Evolutionary conservation across 2,888 invertebrate genomes (phyloP), one percentile per base, ranked within the genome.

Genomic region (Osmoderma eremita): DNA sequence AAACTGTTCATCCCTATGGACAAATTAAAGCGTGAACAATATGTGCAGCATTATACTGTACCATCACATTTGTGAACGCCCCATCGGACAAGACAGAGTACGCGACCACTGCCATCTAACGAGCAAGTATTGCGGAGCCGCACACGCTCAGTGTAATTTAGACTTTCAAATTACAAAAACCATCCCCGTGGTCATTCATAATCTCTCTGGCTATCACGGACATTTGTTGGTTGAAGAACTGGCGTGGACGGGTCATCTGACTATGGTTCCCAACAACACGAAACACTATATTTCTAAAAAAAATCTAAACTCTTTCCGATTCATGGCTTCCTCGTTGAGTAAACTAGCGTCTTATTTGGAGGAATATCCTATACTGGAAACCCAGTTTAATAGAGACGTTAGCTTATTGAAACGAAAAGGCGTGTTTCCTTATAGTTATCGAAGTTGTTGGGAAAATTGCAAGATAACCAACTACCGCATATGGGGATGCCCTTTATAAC

Each of bases 241-340:
- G n/a, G n/a, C n/a, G n/a, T n/a, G n/a, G n/a, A n/a, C 13, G 4
- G 45, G 17, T 65, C 58, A 41, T 39, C 41, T 65, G 5, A 54
- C 51, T 68, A 5, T 69, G 8, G 22, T 68, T 24, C 67, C 67
- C 10, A 20, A 65, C 15, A 75, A 70, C 39, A 75, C 74, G 63
- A 71, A 75, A 63, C 69, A 70, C 64, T 73, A 71, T 64, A 73
- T 73, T 48, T 73, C 70, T 54, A 72, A 67, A 1, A 72, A 54
- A 75, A 75, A 50, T 68, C 75, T 24, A 2, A 73, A 75, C 67
- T 70, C 67, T 8, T 75, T 72, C 50, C 49, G 72, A 41, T 77
- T 75, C 67, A 73, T 74, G 71, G 20, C 65, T 30, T 67, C 67
- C n/a, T 72, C 72, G 56, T 38, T 76, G 18, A 70, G 72, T 65